Evolutionary conservation across 2,797 vertebrate species (phyloP), one percentile per base, ranked within the genome.

Genomic region (Eulemur rubriventer): DNA sequence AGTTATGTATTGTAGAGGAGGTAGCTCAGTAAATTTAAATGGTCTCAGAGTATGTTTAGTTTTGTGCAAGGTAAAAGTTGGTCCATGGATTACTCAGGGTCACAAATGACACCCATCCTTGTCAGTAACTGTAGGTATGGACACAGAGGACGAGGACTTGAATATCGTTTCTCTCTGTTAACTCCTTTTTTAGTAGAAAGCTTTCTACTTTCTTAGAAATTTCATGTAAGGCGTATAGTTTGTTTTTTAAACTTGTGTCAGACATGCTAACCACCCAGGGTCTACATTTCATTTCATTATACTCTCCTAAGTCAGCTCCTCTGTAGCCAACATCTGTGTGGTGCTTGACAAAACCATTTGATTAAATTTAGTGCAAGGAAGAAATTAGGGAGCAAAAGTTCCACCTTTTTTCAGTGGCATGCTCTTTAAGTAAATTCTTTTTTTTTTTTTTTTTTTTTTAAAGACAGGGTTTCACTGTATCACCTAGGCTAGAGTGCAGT

Each of bases 211-310:
- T 84, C 81, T 90, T 72, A 16, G 69, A 38, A 59, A 30, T 43
- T 13, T 57, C 30, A 7, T 92, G 61, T 26, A 69, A 92, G 83
- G 52, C n/a, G 0, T 61, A 22, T 17, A 28, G 50, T 20, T 38
- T 75, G 11, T 76, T 80, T 90, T 76, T 35, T 41, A 80, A 89
- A 38, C 89, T 67, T 17, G n/a, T 57, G 57, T 89, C 57, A 18
- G 48, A 67, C 65, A 50, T 30, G 41, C 41, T 48, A 2, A 67
- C 12, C 30, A 35, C 16, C 17, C 35, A 7, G 13, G 24, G 46
- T 63, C 18, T 30, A 5, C 33, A 26, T 72, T 86, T 83, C 18
- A 0, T 75, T 61, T 87, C 55, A 46, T 20, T 38, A 0, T 30
- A 9, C 30, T 28, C 6, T 57, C 50, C 48, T 38, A 7, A 43